phyloP scores from a whole-genome alignment of 2,888 invertebrate species.

The Vesta saturnalis region DNA sequence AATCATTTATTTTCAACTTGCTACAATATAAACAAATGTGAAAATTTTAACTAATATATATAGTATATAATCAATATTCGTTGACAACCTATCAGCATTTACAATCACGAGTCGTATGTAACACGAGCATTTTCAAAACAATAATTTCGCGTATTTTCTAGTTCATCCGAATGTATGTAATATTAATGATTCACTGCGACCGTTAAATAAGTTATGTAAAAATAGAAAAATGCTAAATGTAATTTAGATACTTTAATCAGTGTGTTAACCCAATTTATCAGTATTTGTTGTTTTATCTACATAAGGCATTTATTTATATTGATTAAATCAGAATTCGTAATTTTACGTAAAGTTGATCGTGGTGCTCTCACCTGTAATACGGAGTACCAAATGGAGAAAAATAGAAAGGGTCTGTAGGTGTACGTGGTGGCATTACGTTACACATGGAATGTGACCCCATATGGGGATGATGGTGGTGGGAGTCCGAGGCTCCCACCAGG shows the following conservation, averaged over 20 bases:
- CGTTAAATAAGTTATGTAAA: too few relatives aligned
- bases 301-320: not conserved
- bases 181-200: too few relatives aligned
- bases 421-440: conserved; percentile 56
- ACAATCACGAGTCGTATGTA: not conserved
- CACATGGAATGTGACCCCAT: conserved; percentile 60
- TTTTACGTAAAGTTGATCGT: too few relatives aligned
- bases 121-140: not conserved
- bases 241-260: not conserved
- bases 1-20: not conserved
- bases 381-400: conserved; percentile 69
- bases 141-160: not conserved
- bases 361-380: conserved; percentile 66
- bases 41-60: not conserved
- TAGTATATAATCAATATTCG: not conserved
- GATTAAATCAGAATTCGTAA: conserved; percentile 4
- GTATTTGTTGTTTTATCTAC: not conserved
- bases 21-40: not conserved
- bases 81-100: not conserved
- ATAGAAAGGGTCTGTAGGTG: conserved; percentile 68
- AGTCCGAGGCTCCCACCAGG: conserved; percentile 58
- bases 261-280: not conserved
- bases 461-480: conserved; percentile 53
- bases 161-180: not conserved
- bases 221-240: not conserved